Evolutionary conservation across 2,888 invertebrate species (phyloP).

Genomic region (Rhagonycha lutea): DNA sequence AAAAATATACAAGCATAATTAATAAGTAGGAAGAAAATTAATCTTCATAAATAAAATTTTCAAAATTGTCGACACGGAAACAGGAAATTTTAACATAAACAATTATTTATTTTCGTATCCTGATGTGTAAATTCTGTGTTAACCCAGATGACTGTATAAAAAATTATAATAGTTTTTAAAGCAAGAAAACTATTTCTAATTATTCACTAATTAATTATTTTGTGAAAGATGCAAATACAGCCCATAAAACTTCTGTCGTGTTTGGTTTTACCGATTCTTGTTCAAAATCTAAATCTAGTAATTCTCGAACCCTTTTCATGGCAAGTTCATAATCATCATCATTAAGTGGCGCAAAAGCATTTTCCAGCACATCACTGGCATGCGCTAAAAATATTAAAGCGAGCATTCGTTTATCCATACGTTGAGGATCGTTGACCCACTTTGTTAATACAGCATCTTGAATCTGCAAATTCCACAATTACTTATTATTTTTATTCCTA

Average conservation of each 20-base stretch:
- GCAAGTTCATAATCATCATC: conserved; percentile 98
- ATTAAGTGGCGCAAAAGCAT: conserved; percentile 96
- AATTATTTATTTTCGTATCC: background rate
- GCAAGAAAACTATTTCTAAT: background rate
- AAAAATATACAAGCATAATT: background rate
- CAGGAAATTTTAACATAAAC: background rate
- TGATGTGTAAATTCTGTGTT: background rate
- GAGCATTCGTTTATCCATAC: conserved; percentile 94
- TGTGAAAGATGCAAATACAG: conserved; percentile 97
- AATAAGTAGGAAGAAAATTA: background rate
- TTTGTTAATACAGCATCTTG: conserved; percentile 96
- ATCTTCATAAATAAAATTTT: background rate
- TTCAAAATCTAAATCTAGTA: conserved; percentile 96
- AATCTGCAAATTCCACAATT: conserved; percentile 62
- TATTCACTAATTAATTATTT: conserved; percentile 69
- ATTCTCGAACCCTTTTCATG: conserved; percentile 93
- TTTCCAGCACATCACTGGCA: conserved; percentile 98
- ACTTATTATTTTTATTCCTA: background rate
- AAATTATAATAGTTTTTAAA: background rate
- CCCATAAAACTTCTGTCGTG: conserved; percentile 96
- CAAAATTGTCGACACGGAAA: background rate
- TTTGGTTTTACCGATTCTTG: conserved; percentile 90
- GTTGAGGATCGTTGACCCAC: conserved; percentile 96
- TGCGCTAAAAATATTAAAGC: conserved; percentile 95
- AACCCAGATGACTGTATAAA: background rate